Conservation (phyloP, 1,140 invertebrate species). For the Tetranychus cinnabarinus region DNA sequence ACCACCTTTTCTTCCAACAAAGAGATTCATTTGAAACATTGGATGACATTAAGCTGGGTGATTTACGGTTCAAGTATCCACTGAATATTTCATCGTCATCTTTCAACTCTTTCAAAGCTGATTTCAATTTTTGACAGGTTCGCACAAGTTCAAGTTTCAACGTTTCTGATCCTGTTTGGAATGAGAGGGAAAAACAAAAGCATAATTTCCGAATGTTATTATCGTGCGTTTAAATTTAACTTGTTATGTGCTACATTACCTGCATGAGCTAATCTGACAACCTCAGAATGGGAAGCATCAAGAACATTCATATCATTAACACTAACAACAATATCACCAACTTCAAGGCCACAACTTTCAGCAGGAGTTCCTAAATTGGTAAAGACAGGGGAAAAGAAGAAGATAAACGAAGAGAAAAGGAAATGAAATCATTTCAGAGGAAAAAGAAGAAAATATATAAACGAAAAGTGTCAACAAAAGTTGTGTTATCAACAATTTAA, state of each 20-base stretch:
- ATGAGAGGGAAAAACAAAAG: background rate
- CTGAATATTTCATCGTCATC: background rate
- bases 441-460: background rate
- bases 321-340: constrained; percentile 76
- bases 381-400: background rate
- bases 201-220: too few species aligned
- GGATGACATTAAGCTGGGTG: background rate
- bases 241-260: constrained; percentile 22
- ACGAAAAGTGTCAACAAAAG: background rate
- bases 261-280: constrained; percentile 73
- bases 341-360: constrained; percentile 63
- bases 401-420: background rate
- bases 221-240: too few species aligned
- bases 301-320: constrained; percentile 73
- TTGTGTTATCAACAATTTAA: background rate
- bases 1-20: constrained; percentile 64
- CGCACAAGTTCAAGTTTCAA: background rate
- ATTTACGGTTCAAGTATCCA: background rate
- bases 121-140: background rate
- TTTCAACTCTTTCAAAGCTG: background rate
- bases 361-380: constrained; percentile 33
- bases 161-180: background rate
- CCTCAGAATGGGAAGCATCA: constrained; percentile 74
- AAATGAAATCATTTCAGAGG: background rate
- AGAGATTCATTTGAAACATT: constrained; percentile 3